Base-by-base conservation (phyloP, 2,797 vertebrate species). In the Chelonia mydas region DNA sequence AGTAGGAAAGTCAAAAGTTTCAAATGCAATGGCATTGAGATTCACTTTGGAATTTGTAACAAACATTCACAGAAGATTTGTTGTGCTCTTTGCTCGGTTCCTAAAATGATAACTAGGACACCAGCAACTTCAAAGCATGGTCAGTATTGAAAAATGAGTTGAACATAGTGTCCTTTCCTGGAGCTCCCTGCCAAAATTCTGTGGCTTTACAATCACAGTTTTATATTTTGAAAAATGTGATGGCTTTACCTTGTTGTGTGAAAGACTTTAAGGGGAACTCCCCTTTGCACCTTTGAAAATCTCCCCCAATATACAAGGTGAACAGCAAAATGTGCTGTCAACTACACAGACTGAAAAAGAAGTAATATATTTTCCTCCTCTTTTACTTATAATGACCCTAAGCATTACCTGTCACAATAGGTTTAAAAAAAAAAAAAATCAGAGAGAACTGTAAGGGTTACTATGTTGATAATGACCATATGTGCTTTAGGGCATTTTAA, bases 141-240 rank as follows among this genome's bases (percentile, higher is more conserved):
- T 72, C 11, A 83, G 21, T 31, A 51, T 6, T 49, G 45, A 87
- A 49, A 28, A 68, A 65, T 51, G 11, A 45, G 25, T 8, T 79
- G 89, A 83, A 33, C 65, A 12, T 0, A 0, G 33, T 15, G 1
- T 51, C 1, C 1, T 37, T 84, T 83, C 33, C 5, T 81, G 55
- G 83, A 53, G 5, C 1, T 88, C 37, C 57, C 88, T 50, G 17
- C 45, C 33, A 54, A 83, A 59, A 49, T 5, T 54, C 3, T 0
- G 1, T 82, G 15, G 4, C 27, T 92, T 76, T 81, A 51, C 3
- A 27, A 3, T n/a, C 1, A 11, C 4, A 19, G 5, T 91, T 86
- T 84, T 33, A 0, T 1, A 4, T 45, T 51, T 33, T 90, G 74
- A 19, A 61, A 5, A 4, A 74, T 21, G 6, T 8, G 1, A 21